phyloP scores from a whole-genome alignment of 2,797 vertebrate species.

The Pachyuromys duprasi region DNA sequence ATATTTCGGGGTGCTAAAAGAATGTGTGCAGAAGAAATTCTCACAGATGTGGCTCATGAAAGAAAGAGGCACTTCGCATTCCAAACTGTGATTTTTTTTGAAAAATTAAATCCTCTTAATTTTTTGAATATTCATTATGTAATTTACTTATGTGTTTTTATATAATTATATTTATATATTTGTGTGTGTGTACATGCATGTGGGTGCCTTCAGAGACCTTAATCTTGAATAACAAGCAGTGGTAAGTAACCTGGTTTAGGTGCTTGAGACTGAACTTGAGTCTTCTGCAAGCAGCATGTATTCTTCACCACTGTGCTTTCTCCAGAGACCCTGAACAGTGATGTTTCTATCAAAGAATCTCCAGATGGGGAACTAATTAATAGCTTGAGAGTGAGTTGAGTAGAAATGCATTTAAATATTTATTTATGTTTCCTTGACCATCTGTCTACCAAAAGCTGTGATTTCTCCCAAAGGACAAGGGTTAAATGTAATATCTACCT shows the following conservation, averaged over 20 bases:
- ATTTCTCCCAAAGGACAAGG: neutral
- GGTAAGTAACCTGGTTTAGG: neutral
- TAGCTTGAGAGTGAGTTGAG: neutral
- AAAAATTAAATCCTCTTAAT: neutral
- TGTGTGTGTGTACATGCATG: too few relatives aligned
- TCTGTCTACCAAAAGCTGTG: neutral
- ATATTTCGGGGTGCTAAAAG: neutral
- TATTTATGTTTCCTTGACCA: conserved; percentile 8
- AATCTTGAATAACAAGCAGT: neutral
- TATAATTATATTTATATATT: neutral
- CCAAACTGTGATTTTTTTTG: neutral
- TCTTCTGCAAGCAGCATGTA: neutral
- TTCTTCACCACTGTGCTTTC: neutral
- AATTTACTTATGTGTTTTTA: neutral
- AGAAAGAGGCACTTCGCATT: neutral
- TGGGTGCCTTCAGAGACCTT: neutral
- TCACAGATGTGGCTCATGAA: neutral
- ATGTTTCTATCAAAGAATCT: conserved; percentile 8
- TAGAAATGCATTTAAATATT: conserved; percentile 21
- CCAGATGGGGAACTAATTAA: conserved; percentile 25
- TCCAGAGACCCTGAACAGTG: neutral
- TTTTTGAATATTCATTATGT: neutral
- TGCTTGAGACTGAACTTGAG: neutral
- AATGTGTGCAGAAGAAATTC: neutral
- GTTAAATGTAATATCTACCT: neutral